Evolutionary conservation across 2,888 invertebrate genomes (phyloP).

Genomic region (Leptothorax acervorum): DNA sequence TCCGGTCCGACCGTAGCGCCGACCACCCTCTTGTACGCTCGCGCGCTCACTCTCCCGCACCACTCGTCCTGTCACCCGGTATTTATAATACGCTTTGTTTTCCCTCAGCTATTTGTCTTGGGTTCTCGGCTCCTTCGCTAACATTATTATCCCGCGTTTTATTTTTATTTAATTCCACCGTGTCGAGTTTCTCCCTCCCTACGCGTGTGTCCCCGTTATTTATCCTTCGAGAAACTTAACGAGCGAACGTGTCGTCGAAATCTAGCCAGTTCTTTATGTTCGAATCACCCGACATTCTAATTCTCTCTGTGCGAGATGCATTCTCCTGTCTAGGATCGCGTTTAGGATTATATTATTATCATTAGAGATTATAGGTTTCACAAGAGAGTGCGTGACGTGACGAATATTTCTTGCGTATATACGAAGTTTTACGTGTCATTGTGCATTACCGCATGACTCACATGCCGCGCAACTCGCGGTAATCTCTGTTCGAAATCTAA

Average conservation of each 20-base stretch:
- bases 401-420: constrained; percentile 11
- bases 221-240: constrained; percentile 70
- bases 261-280: constrained; percentile 44
- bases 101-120: constrained; percentile 80
- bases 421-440: constrained; percentile 15
- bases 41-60: constrained; percentile 60
- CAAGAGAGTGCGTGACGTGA: constrained; percentile 6
- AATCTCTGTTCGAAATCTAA: constrained; percentile 32
- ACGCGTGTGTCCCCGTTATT: constrained; percentile 68
- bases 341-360: neutral
- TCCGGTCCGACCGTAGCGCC: constrained; percentile 65
- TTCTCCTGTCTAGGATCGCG: neutral
- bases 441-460: constrained; percentile 11
- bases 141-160: constrained; percentile 78
- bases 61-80: constrained; percentile 76
- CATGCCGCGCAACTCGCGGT: neutral
- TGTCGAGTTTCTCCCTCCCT: constrained; percentile 36
- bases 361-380: neutral
- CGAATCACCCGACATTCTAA: neutral
- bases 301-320: neutral
- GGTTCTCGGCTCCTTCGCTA: constrained; percentile 74
- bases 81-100: constrained; percentile 81
- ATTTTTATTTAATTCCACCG: constrained; percentile 79
- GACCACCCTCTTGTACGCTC: constrained; percentile 72
- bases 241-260: constrained; percentile 70